A percentile compares a stretch with the other conserved stretches of the same genome.
phyloP scores from a whole-genome alignment of 2,888 invertebrate species.

The Mesochorus sp. region DNA sequence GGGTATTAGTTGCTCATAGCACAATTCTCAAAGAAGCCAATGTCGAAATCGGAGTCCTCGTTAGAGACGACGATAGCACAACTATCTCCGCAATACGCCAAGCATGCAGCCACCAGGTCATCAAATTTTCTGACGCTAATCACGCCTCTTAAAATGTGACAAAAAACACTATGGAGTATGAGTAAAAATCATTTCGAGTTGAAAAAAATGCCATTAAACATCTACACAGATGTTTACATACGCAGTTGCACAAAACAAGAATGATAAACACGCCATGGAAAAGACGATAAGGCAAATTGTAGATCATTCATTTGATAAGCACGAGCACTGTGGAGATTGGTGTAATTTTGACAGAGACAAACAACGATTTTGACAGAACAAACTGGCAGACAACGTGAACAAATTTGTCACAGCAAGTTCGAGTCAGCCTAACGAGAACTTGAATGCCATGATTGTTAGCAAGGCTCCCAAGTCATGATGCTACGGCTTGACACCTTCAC shows the following conservation, averaged over 20 bases:
- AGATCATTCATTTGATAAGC: constrained; percentile 59
- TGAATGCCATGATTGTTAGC: constrained; percentile 52
- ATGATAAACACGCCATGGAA: constrained; percentile 47
- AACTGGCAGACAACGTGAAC: constrained; percentile 31
- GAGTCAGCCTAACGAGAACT: constrained; percentile 53
- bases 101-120: constrained; percentile 48
- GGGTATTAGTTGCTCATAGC: constrained; percentile 50
- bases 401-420: constrained; percentile 35
- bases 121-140: constrained; percentile 63
- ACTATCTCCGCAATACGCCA: constrained; percentile 61
- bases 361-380: constrained; percentile 26
- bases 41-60: constrained; percentile 63
- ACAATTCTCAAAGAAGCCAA: constrained; percentile 53
- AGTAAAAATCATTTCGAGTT: constrained; percentile 55
- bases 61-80: constrained; percentile 65
- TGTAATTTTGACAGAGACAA: constrained; percentile 49
- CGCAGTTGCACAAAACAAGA: constrained; percentile 61
- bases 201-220: constrained; percentile 49
- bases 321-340: constrained; percentile 61
- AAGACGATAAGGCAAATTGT: constrained; percentile 51
- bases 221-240: constrained; percentile 65
- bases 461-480: constrained; percentile 52
- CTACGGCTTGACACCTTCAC: constrained; percentile 42
- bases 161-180: constrained; percentile 45
- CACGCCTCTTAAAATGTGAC: constrained; percentile 56